Percentiles rank a stretch among this genome's conserved stretches.
phyloP scores from a whole-genome alignment of 1,140 invertebrate genomes.

The Glomeris maerens region DNA sequence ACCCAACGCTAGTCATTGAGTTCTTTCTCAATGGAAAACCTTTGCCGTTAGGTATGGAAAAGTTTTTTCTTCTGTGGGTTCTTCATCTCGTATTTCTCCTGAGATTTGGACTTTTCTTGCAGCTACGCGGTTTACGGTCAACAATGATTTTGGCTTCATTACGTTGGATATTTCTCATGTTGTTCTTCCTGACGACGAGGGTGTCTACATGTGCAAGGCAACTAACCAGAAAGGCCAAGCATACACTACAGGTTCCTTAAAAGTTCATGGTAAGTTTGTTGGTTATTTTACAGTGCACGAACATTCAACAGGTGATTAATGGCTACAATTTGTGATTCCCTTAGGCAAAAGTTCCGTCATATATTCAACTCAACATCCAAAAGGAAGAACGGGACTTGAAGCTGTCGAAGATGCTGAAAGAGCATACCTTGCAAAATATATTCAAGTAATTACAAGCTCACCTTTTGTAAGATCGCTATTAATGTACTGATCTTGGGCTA shows the following conservation, averaged over 20 bases:
- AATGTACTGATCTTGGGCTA: too few relatives aligned
- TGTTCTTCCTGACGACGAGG: constrained; percentile 68
- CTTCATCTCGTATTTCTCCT: neutral
- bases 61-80: constrained; percentile 1
- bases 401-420: constrained; percentile 71
- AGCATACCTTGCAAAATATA: constrained; percentile 35
- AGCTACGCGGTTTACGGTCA: constrained; percentile 65
- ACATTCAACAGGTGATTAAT: neutral
- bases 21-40: constrained; percentile 21
- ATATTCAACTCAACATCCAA: constrained; percentile 76
- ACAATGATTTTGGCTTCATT: constrained; percentile 78
- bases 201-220: constrained; percentile 79
- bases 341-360: constrained; percentile 53
- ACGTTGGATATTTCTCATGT: constrained; percentile 59
- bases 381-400: constrained; percentile 63
- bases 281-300: neutral
- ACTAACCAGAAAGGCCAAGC: constrained; percentile 70
- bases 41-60: constrained; percentile 11
- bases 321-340: constrained; percentile 6
- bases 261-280: constrained; percentile 18
- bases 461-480: constrained; percentile 4
- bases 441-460: neutral
- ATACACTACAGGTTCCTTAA: constrained; percentile 68
- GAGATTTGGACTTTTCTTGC: constrained; percentile 23
- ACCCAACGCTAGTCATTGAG: constrained; percentile 75